Evolutionary conservation across 2,888 invertebrate species (phyloP), one percentile per base, ranked within the genome.

Genomic region (Torymus aiolomorphi): DNA sequence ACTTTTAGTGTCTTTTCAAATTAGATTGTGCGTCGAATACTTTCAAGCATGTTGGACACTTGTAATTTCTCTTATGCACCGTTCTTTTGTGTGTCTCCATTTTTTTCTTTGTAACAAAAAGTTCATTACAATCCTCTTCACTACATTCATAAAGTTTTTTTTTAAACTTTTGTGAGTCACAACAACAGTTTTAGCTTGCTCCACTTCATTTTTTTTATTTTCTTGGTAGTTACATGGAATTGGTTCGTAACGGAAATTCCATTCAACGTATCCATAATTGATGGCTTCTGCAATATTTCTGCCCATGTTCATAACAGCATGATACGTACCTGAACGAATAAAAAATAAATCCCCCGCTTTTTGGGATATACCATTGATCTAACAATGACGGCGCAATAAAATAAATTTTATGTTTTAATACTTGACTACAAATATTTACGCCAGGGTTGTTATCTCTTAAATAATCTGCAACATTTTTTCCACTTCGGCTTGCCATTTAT

Each of bases 261-360:
- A 67, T 14, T 67, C 24, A 11, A 24, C 54, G 14, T 54, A 52
- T 14, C 67, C 67, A 51, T 54, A 54, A 51, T 67, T 67, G 2
- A 54, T 67, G 14, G 67, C 54, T 67, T 67, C 67, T 14, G 54
- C 67, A n/a, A 67, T 13, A 54, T 67, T 67, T 10, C n/a, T 52
- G 8, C 24, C 67, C 8, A 24, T 2, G 51, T 67, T 67, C 1
- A 67, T 67, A 14, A 67, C 14, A 14, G 16, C 20, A 54, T 67
- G 54, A 10, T 67, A 67, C 1, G 54, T 54, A 14, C 67, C 67
- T 16, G 52, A 24, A 14, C 24, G 11, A 24, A 67, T 54, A 67
- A 67, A 67, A 12, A 67, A 54, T n/a, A 67, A 16, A 24, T 67
- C 67, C 24, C 54, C 67, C 20, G 67, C 20, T 10, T 11, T 20